Base-by-base conservation (phyloP, 2,113 vertebrate genomes). In the Ophiodon elongatus region DNA sequence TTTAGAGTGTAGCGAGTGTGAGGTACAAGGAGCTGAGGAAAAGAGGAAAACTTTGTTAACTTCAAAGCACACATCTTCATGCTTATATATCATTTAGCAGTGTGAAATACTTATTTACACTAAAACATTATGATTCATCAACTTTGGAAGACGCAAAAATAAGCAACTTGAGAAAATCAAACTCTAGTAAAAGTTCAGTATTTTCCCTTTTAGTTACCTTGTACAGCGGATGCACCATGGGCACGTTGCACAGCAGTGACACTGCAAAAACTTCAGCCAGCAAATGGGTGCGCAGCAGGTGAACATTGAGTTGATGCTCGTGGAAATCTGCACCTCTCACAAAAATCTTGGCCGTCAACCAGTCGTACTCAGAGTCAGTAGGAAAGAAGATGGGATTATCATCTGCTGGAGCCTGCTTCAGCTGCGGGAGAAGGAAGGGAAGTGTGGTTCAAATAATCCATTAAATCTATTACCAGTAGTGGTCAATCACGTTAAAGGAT, bases 261-360 rank as follows among this genome's bases (percentile, higher is more conserved):
- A 96, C 86, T 1, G 94, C 86, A 1, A 95, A 95, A 14, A 93
- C 95, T 2, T 96, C 96, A 8, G 95, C 94, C 87, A 96, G 74
- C 31, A 96, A 84, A 56, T 96, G 96, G 31, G 95, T 95, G 57
- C 91, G 93, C 52, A 96, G 93, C 83, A 96, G 86, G 80, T 96
- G 96, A 25, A 37, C 73, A 0, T 91, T 93, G 17, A 96, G 90
- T 69, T 96, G 73, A 35, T 96, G 96, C 4, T 94, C 62, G 0
- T 29, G 90, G 82, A 95, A 96, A 68, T 96, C 95, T 8, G 95
- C 90, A 80, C 86, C 94, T 72, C 93, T 91, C 54, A 96, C 95
- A 92, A 95, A 96, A 5, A 57, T 87, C 88, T 96, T 96, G 59
- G 95, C 95, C 59, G 90, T 64, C 87, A 96, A 0, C 96, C 96